A percentile compares a stretch with the other conserved stretches of the same genome.
phyloP scores from a whole-genome alignment of 2,888 invertebrate genomes.

The Fabriciana adippe region DNA sequence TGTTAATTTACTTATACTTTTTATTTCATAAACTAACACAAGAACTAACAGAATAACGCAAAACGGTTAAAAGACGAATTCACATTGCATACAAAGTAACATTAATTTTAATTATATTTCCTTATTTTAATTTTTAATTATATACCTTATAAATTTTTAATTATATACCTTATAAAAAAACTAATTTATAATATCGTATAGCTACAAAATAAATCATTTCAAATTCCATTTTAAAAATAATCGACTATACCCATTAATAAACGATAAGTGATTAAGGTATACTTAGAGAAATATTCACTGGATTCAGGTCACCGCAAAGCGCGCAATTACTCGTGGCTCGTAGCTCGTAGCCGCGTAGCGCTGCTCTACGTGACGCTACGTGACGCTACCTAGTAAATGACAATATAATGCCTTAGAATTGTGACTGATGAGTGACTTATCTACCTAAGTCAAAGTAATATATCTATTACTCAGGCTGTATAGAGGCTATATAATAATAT shows the following conservation, averaged over 20 bases:
- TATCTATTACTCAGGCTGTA: not conserved
- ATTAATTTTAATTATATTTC: no score
- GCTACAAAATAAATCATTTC: no score
- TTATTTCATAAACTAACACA: no score
- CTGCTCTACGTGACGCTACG: conserved; percentile 4
- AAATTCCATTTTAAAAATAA: not conserved
- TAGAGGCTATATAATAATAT: no score
- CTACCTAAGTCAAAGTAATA: not conserved
- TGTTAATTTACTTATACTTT: no score
- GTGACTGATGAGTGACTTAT: conserved; percentile 2
- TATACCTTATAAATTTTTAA: no score
- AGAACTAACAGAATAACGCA: no score
- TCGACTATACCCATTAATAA: not conserved
- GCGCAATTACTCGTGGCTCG: conserved; percentile 9
- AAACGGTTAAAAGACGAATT: no score
- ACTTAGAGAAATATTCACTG: conserved; percentile 6
- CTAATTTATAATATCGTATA: no score
- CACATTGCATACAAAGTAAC: no score
- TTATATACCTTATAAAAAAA: no score
- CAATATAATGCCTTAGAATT: conserved; percentile 5
- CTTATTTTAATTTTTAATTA: no score
- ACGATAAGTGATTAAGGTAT: not conserved
- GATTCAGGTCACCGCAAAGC: conserved; percentile 3
- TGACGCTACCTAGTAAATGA: conserved; percentile 2
- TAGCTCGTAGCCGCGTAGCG: not conserved